A percentile compares a stretch with the other conserved stretches of the same genome.
phyloP scores from a whole-genome alignment of 2,113 vertebrate species.

The Hypomesus transpacificus region DNA sequence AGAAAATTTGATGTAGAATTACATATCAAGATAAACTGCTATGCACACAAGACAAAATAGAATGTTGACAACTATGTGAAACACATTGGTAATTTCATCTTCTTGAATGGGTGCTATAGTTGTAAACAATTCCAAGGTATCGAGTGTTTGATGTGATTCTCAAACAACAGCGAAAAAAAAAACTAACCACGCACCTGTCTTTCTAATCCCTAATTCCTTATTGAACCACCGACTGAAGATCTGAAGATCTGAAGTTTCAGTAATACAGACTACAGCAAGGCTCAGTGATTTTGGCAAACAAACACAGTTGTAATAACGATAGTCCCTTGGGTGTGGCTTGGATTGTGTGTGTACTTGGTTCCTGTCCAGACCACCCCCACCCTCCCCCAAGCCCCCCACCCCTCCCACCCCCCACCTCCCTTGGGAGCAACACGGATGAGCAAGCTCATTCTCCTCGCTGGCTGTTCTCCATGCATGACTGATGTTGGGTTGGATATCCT shows the following conservation, averaged over 20 bases:
- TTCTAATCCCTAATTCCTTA: neutral
- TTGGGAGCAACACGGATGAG: slow-evolving; percentile 63
- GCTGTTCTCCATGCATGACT: slow-evolving; percentile 69
- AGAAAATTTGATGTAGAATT: neutral
- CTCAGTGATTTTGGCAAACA: slow-evolving; percentile 32
- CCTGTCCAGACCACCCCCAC: slow-evolving; percentile 48
- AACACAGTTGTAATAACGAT: slow-evolving; percentile 39
- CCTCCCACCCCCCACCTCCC: slow-evolving; percentile 35
- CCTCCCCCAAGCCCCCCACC: slow-evolving; percentile 38
- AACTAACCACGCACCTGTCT: too few relatives aligned
- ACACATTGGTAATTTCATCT: too few relatives aligned
- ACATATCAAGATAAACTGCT: too few relatives aligned
- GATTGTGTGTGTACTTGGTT: slow-evolving; percentile 47
- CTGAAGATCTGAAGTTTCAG: slow-evolving; percentile 24
- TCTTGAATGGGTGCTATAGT: too few relatives aligned
- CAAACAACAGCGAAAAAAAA: too few relatives aligned
- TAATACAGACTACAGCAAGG: slow-evolving; percentile 38
- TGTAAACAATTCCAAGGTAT: too few relatives aligned
- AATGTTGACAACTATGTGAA: too few relatives aligned
- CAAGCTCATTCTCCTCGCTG: slow-evolving; percentile 65
- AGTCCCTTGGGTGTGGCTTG: slow-evolving; percentile 45
- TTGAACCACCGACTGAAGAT: slow-evolving; percentile 34
- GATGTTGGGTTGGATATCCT: slow-evolving; percentile 69
- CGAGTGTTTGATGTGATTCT: too few relatives aligned
- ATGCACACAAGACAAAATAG: too few relatives aligned